A percentile compares a stretch with the other conserved stretches of the same genome.
Conservation (phyloP, 2,888 invertebrate genomes). For the Dorcus parallelipipedus region DNA sequence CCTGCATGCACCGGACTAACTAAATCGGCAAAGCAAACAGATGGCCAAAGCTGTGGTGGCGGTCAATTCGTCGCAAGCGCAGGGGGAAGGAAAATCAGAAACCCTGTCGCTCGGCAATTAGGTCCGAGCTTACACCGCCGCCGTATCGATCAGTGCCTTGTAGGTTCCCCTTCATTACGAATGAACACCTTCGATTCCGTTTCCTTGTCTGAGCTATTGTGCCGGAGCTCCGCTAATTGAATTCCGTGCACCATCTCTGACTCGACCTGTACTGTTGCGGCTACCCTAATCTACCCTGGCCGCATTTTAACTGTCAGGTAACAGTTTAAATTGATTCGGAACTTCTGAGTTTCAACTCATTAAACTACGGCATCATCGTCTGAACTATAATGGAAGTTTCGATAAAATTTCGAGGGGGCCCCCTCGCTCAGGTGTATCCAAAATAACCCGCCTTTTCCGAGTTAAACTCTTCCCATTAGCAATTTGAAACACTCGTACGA, state of each 20-base stretch:
- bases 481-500: too few species aligned
- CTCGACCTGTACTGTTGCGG: conserved; percentile 28
- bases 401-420: neutral
- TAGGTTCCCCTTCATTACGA: conserved; percentile 27
- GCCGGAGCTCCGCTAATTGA: conserved; percentile 40
- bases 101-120: conserved; percentile 28
- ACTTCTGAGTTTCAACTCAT: conserved; percentile 23
- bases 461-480: too few species aligned
- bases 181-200: conserved; percentile 28
- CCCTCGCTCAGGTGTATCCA: neutral
- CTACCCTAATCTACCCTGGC: conserved; percentile 24
- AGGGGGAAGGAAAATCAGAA: conserved; percentile 25
- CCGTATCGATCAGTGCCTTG: conserved; percentile 25
- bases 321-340: conserved; percentile 31
- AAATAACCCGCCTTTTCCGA: neutral
- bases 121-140: conserved; percentile 21
- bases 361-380: conserved; percentile 19
- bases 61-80: conserved; percentile 21
- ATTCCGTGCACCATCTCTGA: conserved; percentile 39
- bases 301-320: conserved; percentile 30
- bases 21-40: conserved; percentile 23
- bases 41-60: conserved; percentile 14
- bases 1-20: conserved; percentile 10
- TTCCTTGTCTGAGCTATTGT: conserved; percentile 26
- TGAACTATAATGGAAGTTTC: neutral